These are phyloP conservation scores for Dipodomys spectabilis DNA, from an alignment of 2,113 vertebrate genomes.

Conservation along the genomic window DNA sequence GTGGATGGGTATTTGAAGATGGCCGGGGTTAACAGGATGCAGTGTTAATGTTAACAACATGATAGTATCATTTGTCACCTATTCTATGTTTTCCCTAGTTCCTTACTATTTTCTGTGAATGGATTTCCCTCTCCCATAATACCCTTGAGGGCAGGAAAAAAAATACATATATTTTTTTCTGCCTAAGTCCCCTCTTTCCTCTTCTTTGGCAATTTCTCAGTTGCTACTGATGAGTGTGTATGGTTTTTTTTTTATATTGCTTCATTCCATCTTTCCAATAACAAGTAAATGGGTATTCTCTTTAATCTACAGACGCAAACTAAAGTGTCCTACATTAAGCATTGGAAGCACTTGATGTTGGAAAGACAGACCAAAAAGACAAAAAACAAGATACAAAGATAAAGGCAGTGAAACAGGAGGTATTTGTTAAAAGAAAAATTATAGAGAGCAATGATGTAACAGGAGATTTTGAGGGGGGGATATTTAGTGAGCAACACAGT, in stretches of 20 bases:
- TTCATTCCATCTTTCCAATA: neutral
- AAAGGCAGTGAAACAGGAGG: neutral
- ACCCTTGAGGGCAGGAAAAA: too few species aligned
- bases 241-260: neutral
- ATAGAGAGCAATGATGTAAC: too few species aligned
- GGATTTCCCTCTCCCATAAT: neutral
- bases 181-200: neutral
- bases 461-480: neutral
- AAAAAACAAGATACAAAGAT: neutral
- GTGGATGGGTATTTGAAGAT: accelerated
- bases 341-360: neutral
- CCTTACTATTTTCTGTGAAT: neutral
- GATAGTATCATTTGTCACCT: too few species aligned
- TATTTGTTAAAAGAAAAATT: neutral
- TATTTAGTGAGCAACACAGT: neutral
- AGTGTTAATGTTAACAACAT: too few species aligned
- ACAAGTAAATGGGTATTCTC: neutral
- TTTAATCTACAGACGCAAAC: neutral
- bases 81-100: neutral
- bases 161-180: neutral
- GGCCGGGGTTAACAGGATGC: neutral
- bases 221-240: neutral
- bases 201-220: neutral
- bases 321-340: neutral
- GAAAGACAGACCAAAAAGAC: neutral